Conservation (phyloP, 2,888 invertebrate species). For the Lepidochitona cinerea region DNA sequence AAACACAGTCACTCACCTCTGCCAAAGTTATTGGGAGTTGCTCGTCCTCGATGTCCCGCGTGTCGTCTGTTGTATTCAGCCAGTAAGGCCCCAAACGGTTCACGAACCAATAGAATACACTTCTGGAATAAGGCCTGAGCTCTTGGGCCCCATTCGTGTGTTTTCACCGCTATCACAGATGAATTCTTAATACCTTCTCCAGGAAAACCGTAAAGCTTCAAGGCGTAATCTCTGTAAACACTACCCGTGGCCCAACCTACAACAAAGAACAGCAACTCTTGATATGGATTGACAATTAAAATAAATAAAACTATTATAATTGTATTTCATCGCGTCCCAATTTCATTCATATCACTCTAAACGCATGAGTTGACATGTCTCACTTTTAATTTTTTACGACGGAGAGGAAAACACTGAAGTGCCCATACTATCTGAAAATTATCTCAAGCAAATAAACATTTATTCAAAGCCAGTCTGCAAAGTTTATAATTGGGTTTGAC, state of each 20-base stretch:
- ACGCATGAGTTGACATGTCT: no score
- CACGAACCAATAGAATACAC: conserved; percentile 37
- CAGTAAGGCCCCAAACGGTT: conserved; percentile 39
- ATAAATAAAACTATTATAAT: no score
- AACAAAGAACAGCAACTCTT: no score
- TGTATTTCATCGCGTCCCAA: no score
- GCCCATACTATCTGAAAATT: no score
- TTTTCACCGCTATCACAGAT: conserved; percentile 35
- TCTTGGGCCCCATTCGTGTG: conserved; percentile 29
- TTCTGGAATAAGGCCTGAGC: conserved; percentile 24
- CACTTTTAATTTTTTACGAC: no score
- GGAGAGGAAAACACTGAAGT: no score
- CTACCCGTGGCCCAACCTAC: conserved; percentile 43
- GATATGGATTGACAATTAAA: no score
- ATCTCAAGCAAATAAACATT: no score
- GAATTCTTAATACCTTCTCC: conserved; percentile 36
- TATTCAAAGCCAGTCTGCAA: no score
- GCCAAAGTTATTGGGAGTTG: conserved; percentile 21
- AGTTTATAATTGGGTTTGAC: no score
- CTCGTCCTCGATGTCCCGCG: conserved; percentile 35
- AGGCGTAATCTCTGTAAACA: conserved; percentile 31
- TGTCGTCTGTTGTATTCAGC: conserved; percentile 38
- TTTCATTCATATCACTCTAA: no score
- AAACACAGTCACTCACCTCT: conserved; percentile 28
- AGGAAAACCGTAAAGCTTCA: conserved; percentile 33